These are phyloP conservation scores for Dione juno DNA, from an alignment of 2,888 invertebrate species.

Conservation along the genomic window DNA sequence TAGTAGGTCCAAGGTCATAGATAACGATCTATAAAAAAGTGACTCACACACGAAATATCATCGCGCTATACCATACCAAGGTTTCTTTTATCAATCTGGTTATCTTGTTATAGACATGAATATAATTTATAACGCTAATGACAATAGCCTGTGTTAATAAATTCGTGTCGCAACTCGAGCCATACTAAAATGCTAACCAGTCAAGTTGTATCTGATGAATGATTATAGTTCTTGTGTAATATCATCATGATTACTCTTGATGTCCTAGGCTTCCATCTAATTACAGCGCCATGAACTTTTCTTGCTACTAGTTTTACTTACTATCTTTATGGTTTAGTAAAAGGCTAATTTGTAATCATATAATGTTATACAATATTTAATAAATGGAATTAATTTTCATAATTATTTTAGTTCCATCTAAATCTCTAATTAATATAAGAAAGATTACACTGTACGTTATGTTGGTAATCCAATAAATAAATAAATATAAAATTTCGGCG, in stretches of 20 bases:
- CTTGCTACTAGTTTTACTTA: slow-evolving; percentile 8
- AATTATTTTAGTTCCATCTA: too few relatives aligned
- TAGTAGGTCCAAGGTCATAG: slow-evolving; percentile 13
- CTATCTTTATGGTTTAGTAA: too few relatives aligned
- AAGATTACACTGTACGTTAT: too few relatives aligned
- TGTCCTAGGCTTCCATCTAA: slow-evolving; percentile 34
- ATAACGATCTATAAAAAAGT: slow-evolving; percentile 22
- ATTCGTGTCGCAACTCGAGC: slow-evolving; percentile 67
- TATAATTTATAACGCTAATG: slow-evolving; percentile 34
- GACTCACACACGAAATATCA: slow-evolving; percentile 2
- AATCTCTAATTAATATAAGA: too few relatives aligned
- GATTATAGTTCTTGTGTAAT: slow-evolving; percentile 41
- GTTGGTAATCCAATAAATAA: not conserved
- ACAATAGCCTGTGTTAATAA: slow-evolving; percentile 44
- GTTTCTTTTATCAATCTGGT: slow-evolving; percentile 22
- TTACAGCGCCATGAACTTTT: slow-evolving; percentile 32
- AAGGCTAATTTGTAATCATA: too few relatives aligned
- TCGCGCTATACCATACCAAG: slow-evolving; percentile 5
- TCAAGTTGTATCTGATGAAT: slow-evolving; percentile 52
- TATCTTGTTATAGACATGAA: slow-evolving; percentile 25
- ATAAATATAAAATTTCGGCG: not conserved
- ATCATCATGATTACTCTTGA: slow-evolving; percentile 32
- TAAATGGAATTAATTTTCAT: too few relatives aligned
- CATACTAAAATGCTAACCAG: slow-evolving; percentile 76
- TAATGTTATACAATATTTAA: too few relatives aligned